These are phyloP conservation scores for Hetaerina americana DNA, from an alignment of 1,140 invertebrate species.

Conservation along the genomic window DNA sequence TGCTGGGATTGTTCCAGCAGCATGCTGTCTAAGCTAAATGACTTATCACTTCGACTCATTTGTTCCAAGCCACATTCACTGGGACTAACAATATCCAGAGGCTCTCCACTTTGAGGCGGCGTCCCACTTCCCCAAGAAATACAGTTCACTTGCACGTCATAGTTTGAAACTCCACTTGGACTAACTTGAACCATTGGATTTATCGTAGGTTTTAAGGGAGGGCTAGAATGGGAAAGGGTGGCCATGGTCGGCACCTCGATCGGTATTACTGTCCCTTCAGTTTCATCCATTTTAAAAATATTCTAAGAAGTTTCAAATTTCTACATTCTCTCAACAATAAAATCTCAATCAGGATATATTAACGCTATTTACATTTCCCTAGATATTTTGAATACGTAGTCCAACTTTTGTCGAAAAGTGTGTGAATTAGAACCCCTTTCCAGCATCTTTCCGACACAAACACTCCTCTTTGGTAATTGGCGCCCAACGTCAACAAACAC, in stretches of 20 bases:
- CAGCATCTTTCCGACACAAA: background rate
- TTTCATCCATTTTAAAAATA: slow-evolving; percentile 1
- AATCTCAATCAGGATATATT: background rate
- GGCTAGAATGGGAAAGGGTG: background rate
- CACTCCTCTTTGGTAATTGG: background rate
- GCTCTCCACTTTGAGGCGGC: background rate
- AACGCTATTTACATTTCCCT: background rate
- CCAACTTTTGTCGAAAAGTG: background rate
- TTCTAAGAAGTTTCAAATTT: background rate
- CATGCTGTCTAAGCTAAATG: background rate
- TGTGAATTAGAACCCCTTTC: background rate
- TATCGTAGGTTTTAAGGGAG: background rate
- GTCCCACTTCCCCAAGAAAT: background rate
- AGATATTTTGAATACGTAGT: background rate
- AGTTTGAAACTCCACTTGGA: background rate
- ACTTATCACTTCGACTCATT: background rate
- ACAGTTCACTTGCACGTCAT: background rate
- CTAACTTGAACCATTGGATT: background rate
- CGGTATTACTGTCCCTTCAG: background rate
- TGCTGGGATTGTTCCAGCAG: background rate
- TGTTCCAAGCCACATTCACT: background rate
- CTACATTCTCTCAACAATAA: background rate
- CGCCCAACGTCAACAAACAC: background rate
- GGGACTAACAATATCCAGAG: background rate
- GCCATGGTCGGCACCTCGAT: background rate